Evolutionary conservation across 2,113 vertebrate species (phyloP), one percentile per base, ranked within the genome.

Genomic region (Labeo catla): DNA sequence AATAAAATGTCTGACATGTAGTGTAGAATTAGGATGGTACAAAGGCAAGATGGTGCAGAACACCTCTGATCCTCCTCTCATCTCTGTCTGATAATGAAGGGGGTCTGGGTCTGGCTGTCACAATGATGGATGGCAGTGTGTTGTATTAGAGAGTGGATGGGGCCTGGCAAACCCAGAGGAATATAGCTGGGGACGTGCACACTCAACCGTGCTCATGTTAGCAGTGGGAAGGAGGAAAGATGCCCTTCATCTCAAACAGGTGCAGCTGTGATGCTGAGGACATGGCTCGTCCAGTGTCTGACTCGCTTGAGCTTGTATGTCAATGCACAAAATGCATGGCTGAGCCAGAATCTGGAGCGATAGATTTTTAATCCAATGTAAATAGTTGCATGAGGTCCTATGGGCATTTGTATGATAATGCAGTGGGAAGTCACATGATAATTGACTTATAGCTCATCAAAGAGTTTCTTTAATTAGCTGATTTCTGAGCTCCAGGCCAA

Each of bases 61-160:
- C 13, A 36, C 74, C 23, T 77, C 74, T 77, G 49, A 77, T 77
- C 47, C 34, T 77, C 49, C 23, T 52, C 47, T 68, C 63, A 21
- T 52, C n/a, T 65, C 63, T 36, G 61, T 23, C 74, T 65, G 59
- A 36, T 85, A 76, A 78, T 50, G 84, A 11, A 78, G 73, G 73
- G 52, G 61, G 74, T 66, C 59, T 77, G 49, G 10, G 45, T 78
- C 59, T 77, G 49, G 16, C 73, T 78, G 84, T 77, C 83, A 77
- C 72, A 61, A 49, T 82, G 80, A 82, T 82, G 6, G 63, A 85
- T 65, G 85, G 45, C 80, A 82, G 43, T 82, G 79, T 21, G 28
- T 15, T 74, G 50, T 54, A 61, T 84, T 13, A 59, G 82, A 23
- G 43, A 43, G 49, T 84, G 9, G 39, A 84, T 47, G 54, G 47